Conservation (phyloP, 2,113 vertebrate genomes). For the Dipodomys merriami region DNA sequence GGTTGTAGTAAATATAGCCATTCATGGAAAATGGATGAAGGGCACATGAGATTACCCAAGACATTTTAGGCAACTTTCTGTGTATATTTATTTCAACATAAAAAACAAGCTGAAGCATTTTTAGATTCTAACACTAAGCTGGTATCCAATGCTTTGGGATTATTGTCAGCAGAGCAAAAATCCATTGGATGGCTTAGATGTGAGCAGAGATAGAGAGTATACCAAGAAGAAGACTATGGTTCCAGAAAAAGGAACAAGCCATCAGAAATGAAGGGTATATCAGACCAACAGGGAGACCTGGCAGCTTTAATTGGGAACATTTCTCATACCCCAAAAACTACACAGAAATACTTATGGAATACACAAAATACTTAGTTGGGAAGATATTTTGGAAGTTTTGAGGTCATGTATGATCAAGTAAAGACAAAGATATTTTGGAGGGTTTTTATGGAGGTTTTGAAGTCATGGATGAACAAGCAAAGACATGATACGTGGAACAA, state of each 20-base stretch:
- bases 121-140: background rate
- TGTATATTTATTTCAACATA: conserved; percentile 16
- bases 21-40: background rate
- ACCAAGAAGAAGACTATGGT: background rate
- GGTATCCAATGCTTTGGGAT: background rate
- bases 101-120: background rate
- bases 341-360: background rate
- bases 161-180: background rate
- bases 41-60: background rate
- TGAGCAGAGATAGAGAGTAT: background rate
- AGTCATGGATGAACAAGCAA: no score
- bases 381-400: background rate
- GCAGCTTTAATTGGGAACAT: background rate
- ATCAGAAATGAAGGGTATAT: background rate
- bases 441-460: no score
- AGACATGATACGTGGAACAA: no score
- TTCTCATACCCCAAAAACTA: background rate
- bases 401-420: no score
- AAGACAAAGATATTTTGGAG: background rate
- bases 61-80: background rate
- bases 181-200: background rate
- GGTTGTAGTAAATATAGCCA: background rate
- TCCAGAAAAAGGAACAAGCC: background rate
- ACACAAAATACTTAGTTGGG: no score
- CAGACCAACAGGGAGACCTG: background rate